Base-by-base conservation (phyloP, 2,888 invertebrate genomes). In the Heteromurus nitidus region DNA sequence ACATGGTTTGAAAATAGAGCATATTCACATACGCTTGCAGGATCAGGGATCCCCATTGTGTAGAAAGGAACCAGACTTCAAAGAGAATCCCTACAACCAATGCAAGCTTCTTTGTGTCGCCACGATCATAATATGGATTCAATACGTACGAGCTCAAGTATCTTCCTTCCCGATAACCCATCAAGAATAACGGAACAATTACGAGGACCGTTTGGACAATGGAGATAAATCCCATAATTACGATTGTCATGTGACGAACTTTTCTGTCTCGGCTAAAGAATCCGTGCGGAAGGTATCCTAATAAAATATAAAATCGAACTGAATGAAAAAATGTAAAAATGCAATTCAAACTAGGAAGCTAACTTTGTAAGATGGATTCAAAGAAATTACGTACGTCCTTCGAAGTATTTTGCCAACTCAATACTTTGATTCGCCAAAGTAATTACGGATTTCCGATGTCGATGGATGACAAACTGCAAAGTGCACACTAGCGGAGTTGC, bases 11-110 rank as follows among this genome's bases (percentile, higher is more conserved):
- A 7, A 65, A 44, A 44, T 65, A 65, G 1, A 65, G 47, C 13
- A 65, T 5, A 24, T 65, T 65, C 7, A 65, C 26, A 18, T 65
- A 65, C n/a, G 47, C 47, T 44, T 65, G 65, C 22, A 65, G 44
- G 24, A 47, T 47, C 24, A 65, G 11, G 22, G 44, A 42, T 7
- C 26, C 65, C 65, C 42, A 24, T n/a, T 44, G 44, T 16, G 65
- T 65, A 9, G 16, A 44, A 2, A 65, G 1, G 16, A 24, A 22
- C 65, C 65, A 65, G 24, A 2, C 16, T 24, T 65, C 65, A 36
- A 16, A 65, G 5, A 47, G 1, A 16, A 16, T 22, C 1, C 18
- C 65, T 9, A 47, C 24, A 44, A 24, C 16, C 1, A 42, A 2
- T 1, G 65, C 65, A 44, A 13, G 1, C 1, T 16, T 2, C n/a